Evolutionary conservation across 2,888 invertebrate species (phyloP), one percentile per base, ranked within the genome.

Genomic region (Campoplex nolae): DNA sequence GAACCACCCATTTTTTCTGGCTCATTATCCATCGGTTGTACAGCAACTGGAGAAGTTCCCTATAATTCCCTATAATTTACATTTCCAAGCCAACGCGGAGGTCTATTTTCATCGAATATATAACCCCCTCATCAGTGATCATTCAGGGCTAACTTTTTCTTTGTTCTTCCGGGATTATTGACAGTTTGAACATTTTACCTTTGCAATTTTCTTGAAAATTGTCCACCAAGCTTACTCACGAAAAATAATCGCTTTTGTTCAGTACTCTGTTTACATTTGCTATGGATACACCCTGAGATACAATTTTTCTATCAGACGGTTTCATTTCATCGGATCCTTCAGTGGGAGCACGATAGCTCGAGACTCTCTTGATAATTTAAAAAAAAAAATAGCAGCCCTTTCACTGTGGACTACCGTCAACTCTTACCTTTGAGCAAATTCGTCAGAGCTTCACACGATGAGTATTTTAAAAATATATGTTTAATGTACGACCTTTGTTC

Each of bases 111-210:
- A 23, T 42, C 16, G 42, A 70, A n/a, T 45, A 18, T 28, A 2
- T 65, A 75, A 75, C 75, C 75, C 75, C 75, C 42, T 68, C 62
- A 76, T 76, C 62, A 76, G 23, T 18, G n/a, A 56, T 74, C 56
- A 74, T 56, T 32, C 45, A 9, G 62, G 32, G 28, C 45, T 28
- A 74, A 74, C 54, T 76, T 76, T 62, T 58, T 62, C 23, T 23
- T 32, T 28, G 56, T 18, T 42, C 58, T 58, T 75, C 58, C 38
- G 42, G 75, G 28, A 48, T n/a, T 45, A 42, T 45, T 18, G 4
- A 16, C 18, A 11, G 32, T 62, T 76, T 32, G 3, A 9, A 38
- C n/a, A 18, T 45, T 45, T 45, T 6, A 28, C 16, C 18, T 18
- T 18, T 62, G 62, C 75, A 76, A 62, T 62, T 76, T 76, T 9